Base-by-base conservation (phyloP, 2,888 invertebrate species). In the Dromius quadrimaculatus region DNA sequence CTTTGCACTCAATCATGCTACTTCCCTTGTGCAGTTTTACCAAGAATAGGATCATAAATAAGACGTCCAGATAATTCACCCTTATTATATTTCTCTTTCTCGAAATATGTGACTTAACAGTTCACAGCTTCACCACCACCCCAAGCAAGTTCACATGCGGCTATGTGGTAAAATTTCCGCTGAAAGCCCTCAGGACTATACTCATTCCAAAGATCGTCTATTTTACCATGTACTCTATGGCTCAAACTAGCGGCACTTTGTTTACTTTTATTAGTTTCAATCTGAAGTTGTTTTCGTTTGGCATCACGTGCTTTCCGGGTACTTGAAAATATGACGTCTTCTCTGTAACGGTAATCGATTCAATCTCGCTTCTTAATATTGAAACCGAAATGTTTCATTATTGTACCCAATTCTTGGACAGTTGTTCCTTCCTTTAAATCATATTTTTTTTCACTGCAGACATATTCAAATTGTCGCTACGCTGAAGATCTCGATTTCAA, bases 141-240 rank as follows among this genome's bases (percentile, higher is more conserved):
- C 8, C 45, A 45, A 19, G 45, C 45, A n/a, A 45, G n/a, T 19
- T 45, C 20, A 20, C 9, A 45, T 2, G 20, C 5, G 15, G 9
- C 9, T 5, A 45, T 45, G 17, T 45, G 19, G 9, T 45, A 45
- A 45, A 45, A 45, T 11, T 45, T 45, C 1, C 20, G 20, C n/a
- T 45, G 45, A 19, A 45, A 45, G 1, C 45, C 45, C n/a, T 45
- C 45, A 6, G 45, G 45, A 6, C 2, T 45, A 45, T 45, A 20
- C 20, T 45, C 45, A 19, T 45, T 17, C 45, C 45, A 45, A 1
- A 45, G n/a, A 11, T 45, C n/a, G 19, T 20, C n/a, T 5, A 45
- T 45, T 45, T 45, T 45, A 2, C n/a, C 45, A 19, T 45, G 20
- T 45, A 20, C 45, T 45, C n/a, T n/a, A n/a, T n/a, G n/a, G n/a